These are phyloP conservation scores for Mellilla xanthometata DNA, from an alignment of 2,888 invertebrate genomes.

Conservation along the genomic window DNA sequence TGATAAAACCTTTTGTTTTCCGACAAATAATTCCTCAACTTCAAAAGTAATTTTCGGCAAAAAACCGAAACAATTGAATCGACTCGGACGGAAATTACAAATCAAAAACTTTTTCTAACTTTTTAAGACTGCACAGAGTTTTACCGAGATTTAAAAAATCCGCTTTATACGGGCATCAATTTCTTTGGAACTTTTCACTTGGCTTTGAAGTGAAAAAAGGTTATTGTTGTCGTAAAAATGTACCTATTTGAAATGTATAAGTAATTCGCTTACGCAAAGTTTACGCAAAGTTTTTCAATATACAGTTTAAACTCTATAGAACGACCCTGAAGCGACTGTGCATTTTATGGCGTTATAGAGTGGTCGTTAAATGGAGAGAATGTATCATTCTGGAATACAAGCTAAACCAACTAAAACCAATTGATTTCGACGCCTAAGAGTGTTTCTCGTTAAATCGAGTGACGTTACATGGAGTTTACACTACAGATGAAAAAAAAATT, in stretches of 20 bases:
- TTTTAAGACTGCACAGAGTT: slow-evolving; percentile 12
- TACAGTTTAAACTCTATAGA: no score
- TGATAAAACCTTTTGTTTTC: background rate
- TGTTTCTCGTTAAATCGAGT: no score
- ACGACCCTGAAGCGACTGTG: no score
- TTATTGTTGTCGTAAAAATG: slow-evolving; percentile 27
- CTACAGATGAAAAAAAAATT: no score
- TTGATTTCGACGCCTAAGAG: no score
- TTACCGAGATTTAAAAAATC: slow-evolving; percentile 16
- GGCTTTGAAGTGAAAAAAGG: slow-evolving; percentile 22
- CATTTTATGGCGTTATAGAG: no score
- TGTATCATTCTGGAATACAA: no score
- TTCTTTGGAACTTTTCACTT: slow-evolving; percentile 26
- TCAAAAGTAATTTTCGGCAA: slow-evolving; percentile 11
- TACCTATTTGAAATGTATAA: slow-evolving; percentile 37
- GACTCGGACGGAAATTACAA: slow-evolving; percentile 15
- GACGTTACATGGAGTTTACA: no score
- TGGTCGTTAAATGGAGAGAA: no score
- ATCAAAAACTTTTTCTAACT: slow-evolving; percentile 16
- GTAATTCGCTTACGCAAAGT: slow-evolving; percentile 22
- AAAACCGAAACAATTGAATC: slow-evolving; percentile 16
- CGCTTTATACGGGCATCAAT: slow-evolving; percentile 21
- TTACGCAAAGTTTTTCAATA: no score
- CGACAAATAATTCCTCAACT: slow-evolving; percentile 5
- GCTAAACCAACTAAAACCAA: no score